Evolutionary conservation across 2,113 vertebrate species (phyloP).

Genomic region (Dromas ardeola): DNA sequence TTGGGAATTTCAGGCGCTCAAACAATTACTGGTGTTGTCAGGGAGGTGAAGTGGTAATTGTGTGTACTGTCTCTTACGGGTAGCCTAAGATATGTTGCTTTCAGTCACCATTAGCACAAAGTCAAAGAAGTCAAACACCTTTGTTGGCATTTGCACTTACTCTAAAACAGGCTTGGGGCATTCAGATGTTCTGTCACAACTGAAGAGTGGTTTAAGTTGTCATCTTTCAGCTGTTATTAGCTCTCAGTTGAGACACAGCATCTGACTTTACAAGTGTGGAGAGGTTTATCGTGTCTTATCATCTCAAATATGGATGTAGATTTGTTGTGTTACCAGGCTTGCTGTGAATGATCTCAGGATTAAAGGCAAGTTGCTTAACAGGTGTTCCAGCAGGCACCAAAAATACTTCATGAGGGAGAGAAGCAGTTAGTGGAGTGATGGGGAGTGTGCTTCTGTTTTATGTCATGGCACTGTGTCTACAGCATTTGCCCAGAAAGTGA

Average conservation of each 20-base stretch:
- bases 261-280: slow-evolving; percentile 1
- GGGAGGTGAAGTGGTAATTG: neutral
- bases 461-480: neutral
- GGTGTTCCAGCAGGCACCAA: slow-evolving; percentile 17
- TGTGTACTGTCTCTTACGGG: neutral
- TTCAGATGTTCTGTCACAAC: neutral
- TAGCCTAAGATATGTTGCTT: neutral
- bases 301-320: slow-evolving; percentile 22
- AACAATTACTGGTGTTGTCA: neutral
- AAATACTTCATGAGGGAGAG: slow-evolving; percentile 20
- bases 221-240: slow-evolving; percentile 8
- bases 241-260: neutral
- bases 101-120: neutral
- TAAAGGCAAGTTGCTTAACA: slow-evolving; percentile 37
- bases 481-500: neutral
- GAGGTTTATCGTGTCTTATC: neutral
- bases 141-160: neutral
- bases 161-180: neutral
- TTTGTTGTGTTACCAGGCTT: slow-evolving; percentile 24
- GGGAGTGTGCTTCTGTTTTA: neutral
- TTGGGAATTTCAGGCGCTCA: neutral
- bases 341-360: slow-evolving; percentile 15
- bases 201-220: slow-evolving; percentile 3
- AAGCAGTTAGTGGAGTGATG: neutral
- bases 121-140: neutral